These are phyloP conservation scores for Solenopsis fugax DNA, from an alignment of 1,140 invertebrate species.

Conservation along the genomic window DNA sequence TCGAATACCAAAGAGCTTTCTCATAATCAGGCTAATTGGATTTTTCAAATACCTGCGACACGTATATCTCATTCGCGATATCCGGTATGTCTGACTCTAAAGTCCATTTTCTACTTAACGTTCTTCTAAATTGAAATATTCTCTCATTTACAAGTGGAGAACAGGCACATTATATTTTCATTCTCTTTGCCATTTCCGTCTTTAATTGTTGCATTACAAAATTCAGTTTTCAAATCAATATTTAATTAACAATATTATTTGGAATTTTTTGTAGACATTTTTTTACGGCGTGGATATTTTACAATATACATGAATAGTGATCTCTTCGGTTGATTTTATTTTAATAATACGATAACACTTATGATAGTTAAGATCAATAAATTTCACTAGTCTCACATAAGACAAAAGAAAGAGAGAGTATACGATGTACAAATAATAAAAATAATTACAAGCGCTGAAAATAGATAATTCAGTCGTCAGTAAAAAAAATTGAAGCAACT, in stretches of 20 bases:
- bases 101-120: constrained; percentile 12
- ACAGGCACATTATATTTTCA: not conserved
- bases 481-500: not conserved
- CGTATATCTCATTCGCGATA: not conserved
- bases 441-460: not conserved
- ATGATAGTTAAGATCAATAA: not conserved
- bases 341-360: not conserved
- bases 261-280: not conserved
- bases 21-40: not conserved
- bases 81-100: constrained; percentile 12
- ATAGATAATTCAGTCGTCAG: not conserved
- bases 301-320: not conserved
- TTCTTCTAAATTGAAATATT: not conserved
- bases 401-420: not conserved
- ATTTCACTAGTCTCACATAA: not conserved
- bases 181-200: not conserved
- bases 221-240: not conserved
- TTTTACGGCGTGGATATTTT: not conserved
- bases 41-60: not conserved
- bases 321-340: not conserved
- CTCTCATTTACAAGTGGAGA: not conserved
- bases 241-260: constrained; percentile 1
- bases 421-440: not conserved
- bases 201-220: not conserved
- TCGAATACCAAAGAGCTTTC: not conserved